Evolutionary conservation across 1,140 invertebrate genomes (phyloP).

Genomic region (Panulirus ornatus): DNA sequence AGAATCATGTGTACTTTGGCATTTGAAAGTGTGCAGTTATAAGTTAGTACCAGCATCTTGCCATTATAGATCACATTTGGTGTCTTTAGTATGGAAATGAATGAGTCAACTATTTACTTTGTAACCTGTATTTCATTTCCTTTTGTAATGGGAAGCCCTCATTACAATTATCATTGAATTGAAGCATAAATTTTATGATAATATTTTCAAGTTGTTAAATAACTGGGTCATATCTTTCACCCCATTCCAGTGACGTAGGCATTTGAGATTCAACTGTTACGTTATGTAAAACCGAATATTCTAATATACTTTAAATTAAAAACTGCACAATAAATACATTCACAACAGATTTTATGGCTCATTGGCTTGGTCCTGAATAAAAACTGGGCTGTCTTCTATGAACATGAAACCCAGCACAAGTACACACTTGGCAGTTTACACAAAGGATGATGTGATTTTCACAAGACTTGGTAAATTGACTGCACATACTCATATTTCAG

Average conservation of each 20-base stretch:
- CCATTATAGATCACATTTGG: neutral
- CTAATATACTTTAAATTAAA: neutral
- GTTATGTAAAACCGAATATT: neutral
- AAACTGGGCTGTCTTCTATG: neutral
- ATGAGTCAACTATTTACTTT: neutral
- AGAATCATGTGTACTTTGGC: neutral
- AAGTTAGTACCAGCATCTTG: neutral
- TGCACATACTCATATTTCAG: neutral
- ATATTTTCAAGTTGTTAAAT: neutral
- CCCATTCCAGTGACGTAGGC: neutral
- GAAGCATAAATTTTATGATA: no score
- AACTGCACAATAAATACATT: conserved; percentile 46
- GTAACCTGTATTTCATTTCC: neutral
- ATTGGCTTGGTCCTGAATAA: conserved; percentile 41
- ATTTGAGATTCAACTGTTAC: neutral
- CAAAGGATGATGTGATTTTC: neutral
- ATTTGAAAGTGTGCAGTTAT: neutral
- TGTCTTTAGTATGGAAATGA: neutral
- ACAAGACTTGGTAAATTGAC: conserved; percentile 30
- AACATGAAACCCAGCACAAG: no score
- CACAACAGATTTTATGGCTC: conserved; percentile 16
- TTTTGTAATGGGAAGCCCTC: no score
- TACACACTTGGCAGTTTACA: neutral
- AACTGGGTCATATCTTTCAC: neutral
- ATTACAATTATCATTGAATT: no score